These are phyloP conservation scores for Apocrypta bakeri DNA, from an alignment of 1,140 invertebrate genomes.

Conservation along the genomic window DNA sequence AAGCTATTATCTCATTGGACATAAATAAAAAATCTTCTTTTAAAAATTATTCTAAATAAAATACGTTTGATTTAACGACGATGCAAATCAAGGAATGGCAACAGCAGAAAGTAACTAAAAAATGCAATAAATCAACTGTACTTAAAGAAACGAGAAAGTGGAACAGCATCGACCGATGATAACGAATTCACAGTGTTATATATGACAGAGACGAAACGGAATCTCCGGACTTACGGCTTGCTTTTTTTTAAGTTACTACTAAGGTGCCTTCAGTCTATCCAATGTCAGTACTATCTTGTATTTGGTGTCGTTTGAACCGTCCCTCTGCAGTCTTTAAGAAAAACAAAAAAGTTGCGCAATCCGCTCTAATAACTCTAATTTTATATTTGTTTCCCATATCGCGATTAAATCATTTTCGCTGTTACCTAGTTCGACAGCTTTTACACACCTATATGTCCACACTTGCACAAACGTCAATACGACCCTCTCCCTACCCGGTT, in stretches of 20 bases:
- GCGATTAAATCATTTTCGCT: background rate
- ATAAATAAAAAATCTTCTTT: too few relatives aligned
- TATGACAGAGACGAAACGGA: conserved; percentile 47
- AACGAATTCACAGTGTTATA: conserved; percentile 56
- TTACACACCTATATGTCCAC: background rate
- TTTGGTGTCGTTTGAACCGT: conserved; percentile 75
- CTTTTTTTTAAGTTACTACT: conserved; percentile 72
- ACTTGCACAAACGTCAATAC: conserved; percentile 20
- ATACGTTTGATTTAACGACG: too few relatives aligned
- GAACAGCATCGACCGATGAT: conserved; percentile 26
- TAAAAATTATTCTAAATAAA: too few relatives aligned
- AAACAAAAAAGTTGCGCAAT: conserved; percentile 45
- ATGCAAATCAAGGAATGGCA: too few relatives aligned
- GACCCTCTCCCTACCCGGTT: background rate
- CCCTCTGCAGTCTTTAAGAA: conserved; percentile 72
- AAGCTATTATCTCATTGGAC: too few relatives aligned
- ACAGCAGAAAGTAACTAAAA: too few relatives aligned
- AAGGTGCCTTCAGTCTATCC: conserved; percentile 76
- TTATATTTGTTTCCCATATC: background rate
- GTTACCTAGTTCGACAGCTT: conserved; percentile 18
- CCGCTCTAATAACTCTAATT: conserved; percentile 9
- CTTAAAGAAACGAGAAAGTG: background rate
- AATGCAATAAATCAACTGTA: background rate
- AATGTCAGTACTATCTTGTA: conserved; percentile 76
- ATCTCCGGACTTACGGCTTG: conserved; percentile 33